Base-by-base conservation (phyloP, 2,888 invertebrate species). In the Caenorhabditis doughertyi region DNA sequence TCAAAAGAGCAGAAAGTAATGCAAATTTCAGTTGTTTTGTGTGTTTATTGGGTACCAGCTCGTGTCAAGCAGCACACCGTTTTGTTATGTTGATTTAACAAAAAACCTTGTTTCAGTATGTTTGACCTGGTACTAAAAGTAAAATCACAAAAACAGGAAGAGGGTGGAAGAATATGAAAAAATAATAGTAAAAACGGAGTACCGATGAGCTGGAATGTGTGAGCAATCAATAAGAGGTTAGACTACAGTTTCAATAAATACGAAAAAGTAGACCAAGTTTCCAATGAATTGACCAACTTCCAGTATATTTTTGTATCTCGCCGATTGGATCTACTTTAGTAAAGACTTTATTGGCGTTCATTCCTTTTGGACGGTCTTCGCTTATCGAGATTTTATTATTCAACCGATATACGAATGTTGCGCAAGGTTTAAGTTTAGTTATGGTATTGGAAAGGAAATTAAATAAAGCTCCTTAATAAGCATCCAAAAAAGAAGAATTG, bases 101-200 rank as follows among this genome's bases (percentile, higher is more conserved):
- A 55, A 49, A 62, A 32, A 39, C 18, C 39, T 51, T 51, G 76
- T 68, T 68, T 67, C 74, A 68, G 51, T 42, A 51, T 68, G 60
- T 76, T 67, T 76, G 67, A 76, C 76, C 76, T 60, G 68, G 60
- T 76, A 76, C 67, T 51, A 62, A 51, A 68, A 44, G 58, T 67
- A 53, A 35, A 55, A 60, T 27, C 21, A 35, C 42, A 55, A 49
- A 55, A 76, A 58, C 67, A 68, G 32, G 53, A 77, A 62, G 60
- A 42, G 18, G 25, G 18, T 5, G 27, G 32, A 55, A 27, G 11
- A 42, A 39, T 16, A 23, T 21, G 25, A 49, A 27, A n/a, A 44
- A 13, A 4, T 8, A 27, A n/a, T 42, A 60, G 60, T 60, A 21
- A 25, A 42, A n/a, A 60, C 8, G 25, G 27, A 44, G 11, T 39